A percentile compares a stretch with the other conserved stretches of the same genome.
Evolutionary conservation across 2,888 invertebrate genomes (phyloP).

Genomic region (Dioctria linearis): DNA sequence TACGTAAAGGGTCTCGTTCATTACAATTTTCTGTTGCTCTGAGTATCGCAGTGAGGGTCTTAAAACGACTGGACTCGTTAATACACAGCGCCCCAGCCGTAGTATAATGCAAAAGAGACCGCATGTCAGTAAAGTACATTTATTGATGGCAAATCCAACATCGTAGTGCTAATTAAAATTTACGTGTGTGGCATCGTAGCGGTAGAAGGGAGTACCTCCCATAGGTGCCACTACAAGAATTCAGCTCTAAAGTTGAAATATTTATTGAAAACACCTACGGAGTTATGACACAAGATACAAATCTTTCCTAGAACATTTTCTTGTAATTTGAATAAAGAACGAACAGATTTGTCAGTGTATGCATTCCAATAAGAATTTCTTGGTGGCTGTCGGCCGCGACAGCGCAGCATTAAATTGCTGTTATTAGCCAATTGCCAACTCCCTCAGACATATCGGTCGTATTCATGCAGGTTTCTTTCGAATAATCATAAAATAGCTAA

Average conservation of each 20-base stretch:
- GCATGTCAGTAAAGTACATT: not conserved
- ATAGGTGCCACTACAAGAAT: not conserved
- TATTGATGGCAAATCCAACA: slow-evolving; percentile 2
- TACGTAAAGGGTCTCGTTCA: not conserved
- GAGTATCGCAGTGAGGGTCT: too few species aligned
- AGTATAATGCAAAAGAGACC: not conserved
- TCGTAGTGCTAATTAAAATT: slow-evolving; percentile 39
- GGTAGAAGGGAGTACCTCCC: slow-evolving; percentile 1
- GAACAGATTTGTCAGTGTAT: too few species aligned
- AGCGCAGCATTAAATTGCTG: not conserved
- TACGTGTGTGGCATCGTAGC: slow-evolving; percentile 3
- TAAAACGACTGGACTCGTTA: too few species aligned
- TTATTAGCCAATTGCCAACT: not conserved
- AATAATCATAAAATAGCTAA: too few species aligned
- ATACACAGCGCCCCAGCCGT: too few species aligned
- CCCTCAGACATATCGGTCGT: too few species aligned
- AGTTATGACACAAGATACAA: slow-evolving; percentile 22
- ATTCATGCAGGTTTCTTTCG: too few species aligned
- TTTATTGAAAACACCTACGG: slow-evolving; percentile 11
- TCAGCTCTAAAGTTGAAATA: not conserved
- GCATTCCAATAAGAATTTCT: not conserved
- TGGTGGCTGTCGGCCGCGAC: not conserved
- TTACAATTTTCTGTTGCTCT: not conserved
- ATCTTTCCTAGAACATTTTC: slow-evolving; percentile 12
- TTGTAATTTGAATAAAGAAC: not conserved